A percentile compares a stretch with the other conserved stretches of the same genome.
Conservation (phyloP, 2,797 vertebrate genomes). For the Trichosurus vulpecula region DNA sequence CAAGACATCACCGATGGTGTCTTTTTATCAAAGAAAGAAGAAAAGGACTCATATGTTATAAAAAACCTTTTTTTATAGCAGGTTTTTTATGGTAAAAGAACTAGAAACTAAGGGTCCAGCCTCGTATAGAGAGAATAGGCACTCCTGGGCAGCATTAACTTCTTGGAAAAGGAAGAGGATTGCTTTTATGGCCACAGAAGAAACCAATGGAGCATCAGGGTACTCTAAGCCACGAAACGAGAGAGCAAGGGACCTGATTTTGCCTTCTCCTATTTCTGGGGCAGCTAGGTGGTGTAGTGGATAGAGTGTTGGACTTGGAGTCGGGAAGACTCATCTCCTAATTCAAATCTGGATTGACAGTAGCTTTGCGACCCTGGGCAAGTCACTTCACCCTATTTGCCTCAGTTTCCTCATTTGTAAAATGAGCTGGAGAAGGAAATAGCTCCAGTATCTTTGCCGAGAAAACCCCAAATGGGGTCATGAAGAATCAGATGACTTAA, state of each 20-base stretch:
- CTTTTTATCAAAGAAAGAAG: not conserved
- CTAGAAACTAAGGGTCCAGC: not conserved
- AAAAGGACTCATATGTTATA: no score
- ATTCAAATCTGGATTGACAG: not conserved
- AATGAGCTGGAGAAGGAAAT: no score
- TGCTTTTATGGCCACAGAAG: not conserved
- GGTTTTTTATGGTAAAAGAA: no score
- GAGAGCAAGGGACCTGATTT: not conserved
- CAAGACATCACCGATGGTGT: not conserved
- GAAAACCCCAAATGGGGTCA: no score
- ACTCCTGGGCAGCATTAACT: not conserved
- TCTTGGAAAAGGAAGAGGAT: not conserved
- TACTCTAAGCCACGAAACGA: not conserved
- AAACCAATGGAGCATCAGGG: not conserved
- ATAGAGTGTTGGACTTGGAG: not conserved
- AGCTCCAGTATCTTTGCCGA: no score
- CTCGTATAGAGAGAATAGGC: not conserved
- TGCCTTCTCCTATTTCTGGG: not conserved
- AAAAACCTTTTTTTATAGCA: no score
- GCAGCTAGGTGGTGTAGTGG: not conserved
- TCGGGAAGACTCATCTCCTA: no score
- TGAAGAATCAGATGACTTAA: not conserved
- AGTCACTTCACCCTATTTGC: no score
- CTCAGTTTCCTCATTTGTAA: no score
- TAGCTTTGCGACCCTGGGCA: no score